phyloP scores from a whole-genome alignment of 1,140 invertebrate genomes.

The Bacillus rossius region DNA sequence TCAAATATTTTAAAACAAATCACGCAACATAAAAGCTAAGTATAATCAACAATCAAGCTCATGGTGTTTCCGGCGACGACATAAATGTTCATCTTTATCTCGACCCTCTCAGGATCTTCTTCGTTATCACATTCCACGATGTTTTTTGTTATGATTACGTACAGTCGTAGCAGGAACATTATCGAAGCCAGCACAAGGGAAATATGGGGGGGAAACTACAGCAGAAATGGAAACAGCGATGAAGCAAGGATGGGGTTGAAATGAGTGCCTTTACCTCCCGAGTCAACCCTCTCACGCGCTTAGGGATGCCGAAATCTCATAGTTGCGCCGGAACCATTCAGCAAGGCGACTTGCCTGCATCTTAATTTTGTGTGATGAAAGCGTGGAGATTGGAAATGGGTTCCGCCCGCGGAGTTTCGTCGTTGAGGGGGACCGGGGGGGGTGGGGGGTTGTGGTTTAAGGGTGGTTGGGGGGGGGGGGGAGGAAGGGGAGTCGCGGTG shows the following conservation, averaged over 20 bases:
- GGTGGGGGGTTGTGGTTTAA: no score
- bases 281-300: neutral
- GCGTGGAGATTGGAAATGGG: slow-evolving; percentile 4
- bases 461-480: no score
- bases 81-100: no score
- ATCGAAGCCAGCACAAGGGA: neutral
- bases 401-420: no score
- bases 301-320: slow-evolving; percentile 7
- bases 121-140: slow-evolving; percentile 11
- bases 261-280: slow-evolving; percentile 3
- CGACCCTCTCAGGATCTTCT: slow-evolving; percentile 1
- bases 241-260: neutral
- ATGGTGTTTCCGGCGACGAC: no score
- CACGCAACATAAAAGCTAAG: no score
- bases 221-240: no score
- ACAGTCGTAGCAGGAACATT: slow-evolving; percentile 2
- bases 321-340: slow-evolving; percentile 1
- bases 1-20: no score
- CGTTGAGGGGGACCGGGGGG: no score
- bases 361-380: slow-evolving; percentile 13
- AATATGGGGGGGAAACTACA: neutral
- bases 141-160: slow-evolving; percentile 14
- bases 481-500: no score
- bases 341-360: slow-evolving; percentile 12
- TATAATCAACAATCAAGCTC: no score